Evolutionary conservation across 2,888 invertebrate species (phyloP).

Genomic region (Iphiclides podalirius): DNA sequence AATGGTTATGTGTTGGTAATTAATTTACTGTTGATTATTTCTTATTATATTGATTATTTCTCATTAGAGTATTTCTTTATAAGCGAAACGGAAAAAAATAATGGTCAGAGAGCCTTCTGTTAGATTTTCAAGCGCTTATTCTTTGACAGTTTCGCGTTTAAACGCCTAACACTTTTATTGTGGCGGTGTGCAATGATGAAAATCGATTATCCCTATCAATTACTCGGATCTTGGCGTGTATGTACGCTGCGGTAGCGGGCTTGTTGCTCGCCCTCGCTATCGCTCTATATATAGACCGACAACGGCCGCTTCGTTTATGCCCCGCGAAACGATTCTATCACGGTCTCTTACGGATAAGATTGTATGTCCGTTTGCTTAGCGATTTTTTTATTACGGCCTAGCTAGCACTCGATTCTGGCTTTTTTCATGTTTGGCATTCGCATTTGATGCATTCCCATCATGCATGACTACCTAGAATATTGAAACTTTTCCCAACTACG

Average conservation of each 20-base stretch:
- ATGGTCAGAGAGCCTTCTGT: no score
- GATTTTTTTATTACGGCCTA: no score
- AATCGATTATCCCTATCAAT: slow-evolving; percentile 32
- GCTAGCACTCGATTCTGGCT: no score
- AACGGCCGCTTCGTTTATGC: slow-evolving; percentile 21
- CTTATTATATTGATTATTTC: no score
- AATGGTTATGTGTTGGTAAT: no score
- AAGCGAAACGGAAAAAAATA: no score
- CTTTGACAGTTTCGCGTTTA: slow-evolving; percentile 29
- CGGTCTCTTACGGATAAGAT: slow-evolving; percentile 13
- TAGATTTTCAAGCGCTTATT: slow-evolving; percentile 8
- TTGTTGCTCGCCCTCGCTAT: slow-evolving; percentile 22
- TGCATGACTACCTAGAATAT: no score
- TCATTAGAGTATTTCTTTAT: no score
- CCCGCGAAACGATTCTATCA: slow-evolving; percentile 25
- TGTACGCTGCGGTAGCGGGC: slow-evolving; percentile 28
- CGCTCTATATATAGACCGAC: slow-evolving; percentile 27
- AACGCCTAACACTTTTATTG: slow-evolving; percentile 22
- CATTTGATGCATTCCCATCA: no score
- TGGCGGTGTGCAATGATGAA: slow-evolving; percentile 27
- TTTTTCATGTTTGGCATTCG: no score
- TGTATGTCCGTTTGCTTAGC: neutral
- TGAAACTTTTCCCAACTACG: no score
- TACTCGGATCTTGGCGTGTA: slow-evolving; percentile 26
- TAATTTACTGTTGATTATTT: no score